A percentile compares a stretch with the other conserved stretches of the same genome.
Conservation (phyloP, 1,140 invertebrate species). For the Procambarus clarkii region DNA sequence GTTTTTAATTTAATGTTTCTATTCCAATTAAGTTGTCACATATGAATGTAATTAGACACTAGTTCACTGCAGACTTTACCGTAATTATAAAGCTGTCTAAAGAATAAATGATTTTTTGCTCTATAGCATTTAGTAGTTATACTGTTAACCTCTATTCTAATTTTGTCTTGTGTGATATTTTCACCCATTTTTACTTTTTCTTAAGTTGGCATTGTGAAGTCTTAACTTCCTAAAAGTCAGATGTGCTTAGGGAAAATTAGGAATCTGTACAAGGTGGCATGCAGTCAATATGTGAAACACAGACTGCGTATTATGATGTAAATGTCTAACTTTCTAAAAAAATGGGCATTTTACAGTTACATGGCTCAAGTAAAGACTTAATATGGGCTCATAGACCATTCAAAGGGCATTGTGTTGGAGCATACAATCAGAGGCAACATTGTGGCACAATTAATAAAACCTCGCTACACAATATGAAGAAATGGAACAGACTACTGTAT, state of each 20-base stretch:
- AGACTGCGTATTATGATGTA: no score
- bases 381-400: no score
- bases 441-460: no score
- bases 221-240: background rate
- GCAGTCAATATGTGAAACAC: no score
- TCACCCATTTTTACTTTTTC: background rate
- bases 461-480: no score
- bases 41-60: background rate
- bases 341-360: no score
- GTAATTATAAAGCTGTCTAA: background rate
- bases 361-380: no score
- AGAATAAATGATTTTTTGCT: background rate
- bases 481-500: no score
- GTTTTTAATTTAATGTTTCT: background rate
- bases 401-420: no score
- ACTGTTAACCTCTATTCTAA: background rate
- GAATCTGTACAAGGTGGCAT: background rate
- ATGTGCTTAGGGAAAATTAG: constrained; percentile 4
- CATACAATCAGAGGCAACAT: no score
- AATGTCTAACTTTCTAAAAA: no score
- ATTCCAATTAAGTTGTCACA: background rate
- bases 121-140: background rate
- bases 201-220: constrained; percentile 16
- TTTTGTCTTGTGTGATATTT: background rate
- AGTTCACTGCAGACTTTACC: background rate